Conservation (phyloP, 2,113 vertebrate species). For the Oreocharis arfaki region DNA sequence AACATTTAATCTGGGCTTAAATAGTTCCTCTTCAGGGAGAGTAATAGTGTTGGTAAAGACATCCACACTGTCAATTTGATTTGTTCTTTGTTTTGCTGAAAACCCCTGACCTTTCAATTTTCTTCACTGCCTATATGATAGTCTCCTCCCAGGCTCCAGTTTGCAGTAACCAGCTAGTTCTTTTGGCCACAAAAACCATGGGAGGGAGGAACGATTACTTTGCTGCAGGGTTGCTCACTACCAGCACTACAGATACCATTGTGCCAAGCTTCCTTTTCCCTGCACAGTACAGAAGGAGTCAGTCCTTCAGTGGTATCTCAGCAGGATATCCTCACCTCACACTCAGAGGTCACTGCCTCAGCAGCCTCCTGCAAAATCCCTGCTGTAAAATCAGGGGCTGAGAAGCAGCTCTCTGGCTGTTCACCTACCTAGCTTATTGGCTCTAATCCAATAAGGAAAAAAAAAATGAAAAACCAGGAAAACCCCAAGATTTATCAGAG, state of each 20-base stretch:
- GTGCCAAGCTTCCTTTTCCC: not conserved
- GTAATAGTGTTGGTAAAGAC: not conserved
- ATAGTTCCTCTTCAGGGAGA: not conserved
- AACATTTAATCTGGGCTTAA: not conserved
- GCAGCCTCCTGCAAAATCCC: not conserved
- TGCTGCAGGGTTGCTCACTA: not conserved
- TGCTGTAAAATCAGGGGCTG: not conserved
- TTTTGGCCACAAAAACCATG: not conserved
- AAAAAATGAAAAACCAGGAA: too few relatives aligned
- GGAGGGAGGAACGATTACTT: not conserved
- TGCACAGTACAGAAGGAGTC: not conserved
- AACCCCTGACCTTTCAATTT: not conserved
- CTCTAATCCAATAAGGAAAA: not conserved
- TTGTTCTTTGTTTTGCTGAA: not conserved
- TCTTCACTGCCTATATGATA: not conserved
- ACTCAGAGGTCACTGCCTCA: not conserved
- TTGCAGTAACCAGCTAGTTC: not conserved
- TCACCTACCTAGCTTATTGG: not conserved
- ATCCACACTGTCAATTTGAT: not conserved
- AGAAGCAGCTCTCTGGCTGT: not conserved
- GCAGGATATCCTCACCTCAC: not conserved
- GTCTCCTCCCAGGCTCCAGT: not conserved
- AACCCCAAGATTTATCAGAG: not conserved
- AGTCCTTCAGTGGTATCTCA: not conserved
- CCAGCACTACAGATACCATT: not conserved